phyloP scores from a whole-genome alignment of 1,140 invertebrate species.

The Diorhabda carinulata region DNA sequence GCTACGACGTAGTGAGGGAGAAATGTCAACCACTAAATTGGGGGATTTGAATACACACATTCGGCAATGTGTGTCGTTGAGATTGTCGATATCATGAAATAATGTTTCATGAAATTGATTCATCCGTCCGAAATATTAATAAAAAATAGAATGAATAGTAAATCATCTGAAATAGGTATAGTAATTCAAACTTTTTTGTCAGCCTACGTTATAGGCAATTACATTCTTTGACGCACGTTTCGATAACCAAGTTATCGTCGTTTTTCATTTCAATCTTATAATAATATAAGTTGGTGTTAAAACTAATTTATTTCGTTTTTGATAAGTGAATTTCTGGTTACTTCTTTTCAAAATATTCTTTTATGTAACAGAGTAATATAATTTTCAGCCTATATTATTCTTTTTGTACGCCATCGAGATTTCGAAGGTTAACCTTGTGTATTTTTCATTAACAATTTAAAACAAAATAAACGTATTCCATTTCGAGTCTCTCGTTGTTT shows the following conservation, averaged over 20 bases:
- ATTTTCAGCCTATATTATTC: not conserved
- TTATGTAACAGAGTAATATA: not conserved
- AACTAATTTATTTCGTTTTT: no score
- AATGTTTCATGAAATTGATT: not conserved
- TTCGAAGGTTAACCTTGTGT: conserved; percentile 7
- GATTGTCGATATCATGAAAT: not conserved
- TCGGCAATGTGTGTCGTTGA: not conserved
- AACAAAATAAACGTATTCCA: conserved; percentile 14
- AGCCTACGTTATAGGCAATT: no score
- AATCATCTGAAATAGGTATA: no score
- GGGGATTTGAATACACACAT: conserved; percentile 1
- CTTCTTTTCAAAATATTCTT: no score
- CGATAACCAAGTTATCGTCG: no score
- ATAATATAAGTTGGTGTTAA: no score
- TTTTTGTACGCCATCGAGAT: not conserved
- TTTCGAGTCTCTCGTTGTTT: conserved; percentile 30
- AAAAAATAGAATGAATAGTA: not conserved
- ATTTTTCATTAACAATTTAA: conserved; percentile 12
- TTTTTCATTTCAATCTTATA: no score
- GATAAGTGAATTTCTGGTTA: no score
- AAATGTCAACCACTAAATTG: not conserved
- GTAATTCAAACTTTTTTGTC: no score
- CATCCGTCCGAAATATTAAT: not conserved
- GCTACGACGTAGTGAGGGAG: not conserved
- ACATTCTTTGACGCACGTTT: no score